Evolutionary conservation across 2,888 invertebrate species (phyloP).

Genomic region (Cephus pygmeus): DNA sequence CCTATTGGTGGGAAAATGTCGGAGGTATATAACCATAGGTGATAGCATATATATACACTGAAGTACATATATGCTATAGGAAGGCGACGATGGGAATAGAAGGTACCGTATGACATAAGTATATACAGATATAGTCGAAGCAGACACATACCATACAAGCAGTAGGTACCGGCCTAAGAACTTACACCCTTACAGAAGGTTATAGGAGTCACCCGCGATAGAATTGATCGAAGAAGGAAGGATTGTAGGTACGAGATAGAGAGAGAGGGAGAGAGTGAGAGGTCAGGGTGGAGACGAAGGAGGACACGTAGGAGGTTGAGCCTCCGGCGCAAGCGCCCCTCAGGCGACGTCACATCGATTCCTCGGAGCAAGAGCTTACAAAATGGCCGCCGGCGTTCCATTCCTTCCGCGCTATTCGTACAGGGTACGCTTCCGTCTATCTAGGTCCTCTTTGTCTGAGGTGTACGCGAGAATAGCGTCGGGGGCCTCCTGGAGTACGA

Average conservation of each 20-base stretch:
- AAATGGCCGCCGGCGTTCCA: slow-evolving; percentile 65
- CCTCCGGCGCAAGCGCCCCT: slow-evolving; percentile 65
- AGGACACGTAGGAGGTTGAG: slow-evolving; percentile 48
- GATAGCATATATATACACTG: background rate
- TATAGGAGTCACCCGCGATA: slow-evolving; percentile 28
- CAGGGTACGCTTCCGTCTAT: slow-evolving; percentile 52
- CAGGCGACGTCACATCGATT: slow-evolving; percentile 66
- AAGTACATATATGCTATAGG: background rate
- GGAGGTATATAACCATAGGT: background rate
- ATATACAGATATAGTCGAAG: background rate
- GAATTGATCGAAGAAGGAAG: slow-evolving; percentile 56
- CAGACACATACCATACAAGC: background rate
- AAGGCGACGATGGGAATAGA: background rate
- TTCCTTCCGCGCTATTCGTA: slow-evolving; percentile 55
- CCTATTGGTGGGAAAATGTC: background rate
- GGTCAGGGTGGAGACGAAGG: slow-evolving; percentile 41
- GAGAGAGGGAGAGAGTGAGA: no score
- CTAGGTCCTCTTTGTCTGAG: slow-evolving; percentile 58
- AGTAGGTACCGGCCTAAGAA: background rate
- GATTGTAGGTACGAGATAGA: slow-evolving; percentile 17
- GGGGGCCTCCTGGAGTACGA: slow-evolving; percentile 34
- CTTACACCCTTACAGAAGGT: background rate
- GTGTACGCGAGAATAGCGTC: slow-evolving; percentile 43
- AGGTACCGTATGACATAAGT: background rate
- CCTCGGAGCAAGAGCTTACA: slow-evolving; percentile 66